Base-by-base conservation (phyloP, 2,113 vertebrate genomes). In the Deroptyus accipitrinus region DNA sequence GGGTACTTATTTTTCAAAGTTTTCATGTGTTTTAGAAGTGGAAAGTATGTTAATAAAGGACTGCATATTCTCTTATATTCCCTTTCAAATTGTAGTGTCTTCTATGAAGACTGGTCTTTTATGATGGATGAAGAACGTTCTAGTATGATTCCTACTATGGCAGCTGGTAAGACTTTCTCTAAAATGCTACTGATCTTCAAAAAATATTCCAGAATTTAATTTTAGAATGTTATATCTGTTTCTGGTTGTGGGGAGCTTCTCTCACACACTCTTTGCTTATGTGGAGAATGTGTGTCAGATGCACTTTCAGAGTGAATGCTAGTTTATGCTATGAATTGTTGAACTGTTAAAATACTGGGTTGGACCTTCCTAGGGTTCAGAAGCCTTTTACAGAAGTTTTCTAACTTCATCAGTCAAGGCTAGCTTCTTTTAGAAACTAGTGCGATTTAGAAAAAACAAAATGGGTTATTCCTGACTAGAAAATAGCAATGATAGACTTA, bases 21-120 rank as follows among this genome's bases (percentile, higher is more conserved):
- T 78, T 64, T 54, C 7, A 6, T 55, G 63, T 42, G 20, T 74
- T 83, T 79, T 44, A 70, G 14, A 80, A 72, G 37, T 48, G 11
- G 51, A 42, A 52, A 76, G 6, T 41, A 8, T 22, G 9, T 61
- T 76, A 54, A 39, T 83, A 11, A 64, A 28, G 24, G 39, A 37
- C 20, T 81, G 10, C 10, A 17, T 69, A 15, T 75, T 49, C 5
- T 81, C 44, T 64, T 64, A 35, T 15, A 42, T 28, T 30, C 3
- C 23, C 24, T 88, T 88, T 95, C 66, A 51, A 86, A 83, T 79
- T 95, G 5, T 63, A 99, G 99, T 96, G 98, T 98, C 83, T 99
- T 99, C 97, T 99, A 99, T 98, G 99, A 99, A 98, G 99, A 99
- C 92, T 99, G 99, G 99, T 99, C 99, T 73, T 99, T 99, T 95